Evolutionary conservation across 2,113 vertebrate genomes (phyloP), one percentile per base, ranked within the genome.

Genomic region (Rhabdornis inornatus): DNA sequence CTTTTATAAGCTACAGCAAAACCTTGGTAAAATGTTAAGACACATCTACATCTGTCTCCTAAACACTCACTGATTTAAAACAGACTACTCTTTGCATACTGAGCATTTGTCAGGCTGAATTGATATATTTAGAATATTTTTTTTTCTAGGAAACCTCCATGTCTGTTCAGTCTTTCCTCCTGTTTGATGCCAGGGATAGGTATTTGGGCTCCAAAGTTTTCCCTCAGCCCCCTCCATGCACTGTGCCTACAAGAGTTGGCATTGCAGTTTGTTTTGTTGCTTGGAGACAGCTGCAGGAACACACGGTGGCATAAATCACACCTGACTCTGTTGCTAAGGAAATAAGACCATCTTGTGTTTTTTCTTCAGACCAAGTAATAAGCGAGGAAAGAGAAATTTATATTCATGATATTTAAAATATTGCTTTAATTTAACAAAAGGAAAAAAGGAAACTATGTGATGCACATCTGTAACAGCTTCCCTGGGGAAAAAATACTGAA

Each of bases 321-420:
- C 91, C 94, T 96, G 88, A 84, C 94, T 95, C 81, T 85, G 97
- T 98, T 98, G 95, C 98, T 97, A 97, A 91, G 97, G 96, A 95
- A 97, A 97, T 95, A 87, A 87, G 69, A 94, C 76, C 8, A 25
- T 96, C 90, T 96, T 79, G 64, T 85, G 55, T 81, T 95, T 96
- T 96, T 96, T 64, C 95, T 94, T 95, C 87, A 94, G 89, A 91
- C 82, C 63, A 88, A 69, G 49, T 69, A 92, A 81, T 22, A 70
- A 68, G 27, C 76, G 42, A 94, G 70, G 81, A 50, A 92, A 96
- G 82, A 27, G 53, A 88, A 92, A 95, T 94, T 95, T 6, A 16
- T 75, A 77, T 70, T 78, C 56, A 56, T 59, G 61, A 61, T 93
- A 87, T 81, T 83, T 94, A 90, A 97, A 96, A 87, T 94, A 94